These are phyloP conservation scores for Anarrhichthys ocellatus DNA, from an alignment of 2,113 vertebrate genomes.

Conservation along the genomic window DNA sequence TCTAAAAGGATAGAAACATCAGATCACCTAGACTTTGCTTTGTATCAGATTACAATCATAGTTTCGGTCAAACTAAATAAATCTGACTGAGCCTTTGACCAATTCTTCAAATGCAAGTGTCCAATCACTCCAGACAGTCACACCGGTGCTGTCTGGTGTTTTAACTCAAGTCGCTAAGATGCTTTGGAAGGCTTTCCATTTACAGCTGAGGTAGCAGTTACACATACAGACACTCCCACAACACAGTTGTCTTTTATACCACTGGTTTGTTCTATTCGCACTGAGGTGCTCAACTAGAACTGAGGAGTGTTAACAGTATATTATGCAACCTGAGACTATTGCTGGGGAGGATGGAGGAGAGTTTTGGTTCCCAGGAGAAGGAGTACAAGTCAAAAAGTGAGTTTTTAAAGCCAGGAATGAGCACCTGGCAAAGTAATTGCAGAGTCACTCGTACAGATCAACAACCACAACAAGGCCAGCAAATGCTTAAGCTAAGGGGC, in stretches of 20 bases:
- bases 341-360: neutral
- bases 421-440: neutral
- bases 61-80: neutral
- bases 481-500: neutral
- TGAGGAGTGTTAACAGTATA: slow-evolving; percentile 1
- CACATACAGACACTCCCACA: slow-evolving; percentile 26
- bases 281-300: slow-evolving; percentile 40
- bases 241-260: slow-evolving; percentile 1
- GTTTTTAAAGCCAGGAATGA: slow-evolving; percentile 1
- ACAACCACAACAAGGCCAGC: neutral
- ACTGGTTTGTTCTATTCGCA: neutral
- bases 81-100: neutral
- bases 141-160: neutral
- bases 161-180: neutral
- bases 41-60: neutral
- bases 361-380: slow-evolving; percentile 6
- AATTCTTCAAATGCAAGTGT: neutral
- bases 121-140: neutral
- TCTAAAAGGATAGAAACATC: neutral
- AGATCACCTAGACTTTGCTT: neutral
- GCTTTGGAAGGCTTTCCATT: neutral
- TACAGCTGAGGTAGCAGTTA: neutral
- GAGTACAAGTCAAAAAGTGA: slow-evolving; percentile 15
- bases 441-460: slow-evolving; percentile 6
- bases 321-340: slow-evolving; percentile 20